Conservation (phyloP, 2,888 invertebrate genomes). For the Lutraria lutraria region DNA sequence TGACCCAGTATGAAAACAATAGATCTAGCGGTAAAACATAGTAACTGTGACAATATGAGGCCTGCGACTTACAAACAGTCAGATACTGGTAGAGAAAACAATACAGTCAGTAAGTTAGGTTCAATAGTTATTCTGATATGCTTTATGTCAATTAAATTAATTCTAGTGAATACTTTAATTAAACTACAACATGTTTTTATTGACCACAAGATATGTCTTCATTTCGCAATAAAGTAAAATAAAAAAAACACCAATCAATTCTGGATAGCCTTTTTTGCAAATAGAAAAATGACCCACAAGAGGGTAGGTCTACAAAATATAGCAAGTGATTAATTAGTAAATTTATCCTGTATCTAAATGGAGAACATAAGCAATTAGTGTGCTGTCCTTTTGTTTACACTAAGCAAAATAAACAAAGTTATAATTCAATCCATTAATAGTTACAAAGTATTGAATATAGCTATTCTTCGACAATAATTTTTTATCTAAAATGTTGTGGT, state of each 20-base stretch:
- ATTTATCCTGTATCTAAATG: neutral
- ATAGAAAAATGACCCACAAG: neutral
- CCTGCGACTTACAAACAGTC: neutral
- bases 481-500: neutral
- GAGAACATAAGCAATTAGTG: neutral
- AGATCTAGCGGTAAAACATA: neutral
- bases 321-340: neutral
- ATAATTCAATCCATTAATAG: neutral
- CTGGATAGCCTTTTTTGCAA: neutral
- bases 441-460: neutral
- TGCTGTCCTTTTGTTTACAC: neutral
- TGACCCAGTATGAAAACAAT: conserved; percentile 11
- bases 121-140: too few species aligned
- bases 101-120: too few species aligned
- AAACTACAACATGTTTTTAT: too few species aligned
- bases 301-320: neutral
- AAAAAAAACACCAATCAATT: neutral
- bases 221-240: neutral
- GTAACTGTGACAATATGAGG: neutral
- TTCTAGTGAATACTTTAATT: too few species aligned
- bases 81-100: neutral
- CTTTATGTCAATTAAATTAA: too few species aligned
- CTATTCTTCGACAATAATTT: neutral
- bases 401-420: neutral
- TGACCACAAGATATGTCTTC: neutral